Evolutionary conservation across 2,113 vertebrate species (phyloP).

Genomic region (Sprattus sprattus): DNA sequence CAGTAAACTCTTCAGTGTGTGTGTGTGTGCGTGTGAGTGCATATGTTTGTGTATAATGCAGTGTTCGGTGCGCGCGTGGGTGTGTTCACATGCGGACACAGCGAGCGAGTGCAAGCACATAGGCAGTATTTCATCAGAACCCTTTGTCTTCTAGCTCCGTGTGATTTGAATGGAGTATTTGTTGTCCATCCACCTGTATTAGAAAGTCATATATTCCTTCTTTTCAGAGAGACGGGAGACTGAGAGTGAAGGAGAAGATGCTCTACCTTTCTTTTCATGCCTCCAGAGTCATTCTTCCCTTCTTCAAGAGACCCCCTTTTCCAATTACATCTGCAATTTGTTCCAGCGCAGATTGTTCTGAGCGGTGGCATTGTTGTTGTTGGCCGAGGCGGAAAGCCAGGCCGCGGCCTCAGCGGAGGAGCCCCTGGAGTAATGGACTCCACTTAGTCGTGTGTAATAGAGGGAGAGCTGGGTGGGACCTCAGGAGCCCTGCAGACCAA

Average conservation of each 20-base stretch:
- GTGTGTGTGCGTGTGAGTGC: neutral
- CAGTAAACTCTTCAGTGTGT: neutral
- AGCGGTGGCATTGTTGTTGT: slow-evolving; percentile 22
- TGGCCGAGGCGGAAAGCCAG: slow-evolving; percentile 9
- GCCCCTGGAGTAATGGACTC: slow-evolving; percentile 30
- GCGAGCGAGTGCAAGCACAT: neutral
- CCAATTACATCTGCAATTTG: slow-evolving; percentile 21
- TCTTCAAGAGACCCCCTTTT: neutral
- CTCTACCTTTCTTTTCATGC: slow-evolving; percentile 21
- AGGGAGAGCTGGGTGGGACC: slow-evolving; percentile 20
- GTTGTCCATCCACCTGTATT: neutral
- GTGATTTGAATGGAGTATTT: neutral
- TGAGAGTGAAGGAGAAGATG: neutral
- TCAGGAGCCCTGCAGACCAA: slow-evolving; percentile 4
- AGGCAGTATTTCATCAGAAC: neutral
- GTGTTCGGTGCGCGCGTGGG: too few relatives aligned
- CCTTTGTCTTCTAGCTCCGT: neutral
- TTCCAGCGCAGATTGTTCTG: neutral
- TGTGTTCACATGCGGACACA: neutral
- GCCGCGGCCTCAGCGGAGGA: neutral
- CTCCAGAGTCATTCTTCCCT: neutral
- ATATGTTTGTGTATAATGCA: neutral
- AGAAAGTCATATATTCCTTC: neutral
- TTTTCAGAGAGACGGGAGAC: neutral
- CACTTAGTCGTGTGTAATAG: slow-evolving; percentile 37